These are phyloP conservation scores for Muscicapa comitata DNA, from an alignment of 2,797 vertebrate species.

Conservation along the genomic window DNA sequence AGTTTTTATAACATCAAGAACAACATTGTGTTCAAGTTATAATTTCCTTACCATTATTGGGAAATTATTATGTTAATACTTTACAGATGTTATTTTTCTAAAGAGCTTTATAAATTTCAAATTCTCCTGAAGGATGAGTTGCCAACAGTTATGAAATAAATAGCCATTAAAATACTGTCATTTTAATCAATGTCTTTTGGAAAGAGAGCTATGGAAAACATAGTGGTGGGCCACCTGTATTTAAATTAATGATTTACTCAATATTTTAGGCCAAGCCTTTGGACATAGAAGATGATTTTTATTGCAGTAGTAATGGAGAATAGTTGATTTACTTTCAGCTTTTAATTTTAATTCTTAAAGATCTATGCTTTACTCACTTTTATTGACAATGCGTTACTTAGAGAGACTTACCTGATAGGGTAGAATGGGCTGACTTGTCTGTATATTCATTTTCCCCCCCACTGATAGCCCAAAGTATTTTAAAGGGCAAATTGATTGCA, in stretches of 20 bases:
- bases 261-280: background rate
- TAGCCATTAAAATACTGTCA: background rate
- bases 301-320: background rate
- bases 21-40: background rate
- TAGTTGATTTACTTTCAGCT: background rate
- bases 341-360: background rate
- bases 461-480: background rate
- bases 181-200: conserved; percentile 1
- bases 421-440: background rate
- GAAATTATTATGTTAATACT: conserved; percentile 12
- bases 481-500: conserved; percentile 29
- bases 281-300: background rate
- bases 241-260: background rate
- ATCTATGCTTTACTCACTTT: background rate
- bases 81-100: conserved; percentile 16
- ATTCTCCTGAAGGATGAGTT: background rate
- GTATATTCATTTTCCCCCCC: background rate
- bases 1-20: background rate
- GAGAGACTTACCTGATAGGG: background rate
- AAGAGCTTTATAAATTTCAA: background rate
- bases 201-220: background rate
- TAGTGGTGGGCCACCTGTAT: background rate
- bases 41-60: background rate
- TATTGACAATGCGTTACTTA: background rate
- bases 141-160: conserved; percentile 12